Evolutionary conservation across 2,888 invertebrate genomes (phyloP), one percentile per base, ranked within the genome.

Genomic region (Nomada ruficornis): DNA sequence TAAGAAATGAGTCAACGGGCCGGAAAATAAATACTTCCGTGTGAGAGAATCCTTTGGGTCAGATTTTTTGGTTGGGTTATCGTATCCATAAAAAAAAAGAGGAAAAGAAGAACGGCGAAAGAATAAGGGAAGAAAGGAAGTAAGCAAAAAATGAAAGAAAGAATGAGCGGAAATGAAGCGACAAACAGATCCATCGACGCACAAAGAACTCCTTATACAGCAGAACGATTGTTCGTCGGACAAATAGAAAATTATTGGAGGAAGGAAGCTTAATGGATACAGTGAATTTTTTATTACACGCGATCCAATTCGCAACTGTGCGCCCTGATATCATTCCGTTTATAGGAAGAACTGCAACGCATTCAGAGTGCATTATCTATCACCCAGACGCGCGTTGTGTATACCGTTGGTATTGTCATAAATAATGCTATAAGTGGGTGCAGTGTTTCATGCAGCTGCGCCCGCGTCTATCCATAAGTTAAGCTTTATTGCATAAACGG

Each of bases 1-100:
- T 72, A 83, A 86, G 80, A 67, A 85, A 80, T 68, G 83, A 76
- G 77, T 75, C 69, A 63, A 70, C 67, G 47, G 77, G 18, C 50
- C 36, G 71, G 67, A 76, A 83, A 83, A 75, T 72, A 68, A 75
- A 64, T 77, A 83, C 71, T 76, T 71, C 70, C 77, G 59, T 59
- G 20, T 11, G 62, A 47, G 57, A 29, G 50, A 15, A 47, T 75
- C 18, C 52, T n/a, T 55, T 36, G 72, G 63, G 23, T 47, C 10
- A 44, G 50, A 50, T 50, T 18, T 50, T 44, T 42, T 18, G 36
- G n/a, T n/a, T 9, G 15, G 36, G 36, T 36, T 5, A 42, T n/a
- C 26, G n/a, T 42, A 44, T 0, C 7, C 7, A 18, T 29, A 64
- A 64, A 50, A 55, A 47, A 18, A 13, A 2, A 54, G 36, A 44